A percentile compares a stretch with the other conserved stretches of the same genome.
Conservation (phyloP, 2,888 invertebrate genomes). For the Amblyjoppa fuscipennis region DNA sequence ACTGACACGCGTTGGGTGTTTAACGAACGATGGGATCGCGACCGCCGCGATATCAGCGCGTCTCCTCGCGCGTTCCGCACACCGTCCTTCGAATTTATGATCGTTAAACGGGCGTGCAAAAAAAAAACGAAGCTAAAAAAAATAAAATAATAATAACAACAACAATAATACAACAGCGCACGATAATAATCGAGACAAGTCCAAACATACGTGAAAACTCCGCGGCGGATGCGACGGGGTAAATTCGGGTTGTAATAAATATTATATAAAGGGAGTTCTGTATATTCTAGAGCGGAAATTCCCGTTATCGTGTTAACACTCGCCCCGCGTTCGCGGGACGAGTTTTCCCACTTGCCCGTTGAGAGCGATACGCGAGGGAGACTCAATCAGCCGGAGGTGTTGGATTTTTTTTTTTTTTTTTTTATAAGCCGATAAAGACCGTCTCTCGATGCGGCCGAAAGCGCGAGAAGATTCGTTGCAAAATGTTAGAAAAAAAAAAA, state of each 20-base stretch:
- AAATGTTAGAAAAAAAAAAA: neutral
- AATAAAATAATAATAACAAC: conserved; percentile 43
- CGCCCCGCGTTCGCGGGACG: conserved; percentile 17
- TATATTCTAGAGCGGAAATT: conserved; percentile 62
- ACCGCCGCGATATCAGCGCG: conserved; percentile 68
- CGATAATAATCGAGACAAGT: conserved; percentile 67
- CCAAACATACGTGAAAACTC: conserved; percentile 52
- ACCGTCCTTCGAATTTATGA: conserved; percentile 72
- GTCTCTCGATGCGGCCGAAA: neutral
- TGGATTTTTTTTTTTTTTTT: neutral
- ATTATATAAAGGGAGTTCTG: conserved; percentile 47
- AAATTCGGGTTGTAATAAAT: conserved; percentile 57
- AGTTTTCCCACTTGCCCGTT: conserved; percentile 34
- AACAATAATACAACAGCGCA: conserved; percentile 46
- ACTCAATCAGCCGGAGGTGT: neutral
- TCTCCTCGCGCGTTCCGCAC: conserved; percentile 54
- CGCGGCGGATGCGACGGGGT: conserved; percentile 26
- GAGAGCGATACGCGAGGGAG: conserved; percentile 28
- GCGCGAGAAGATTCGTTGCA: neutral
- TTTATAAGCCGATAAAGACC: neutral
- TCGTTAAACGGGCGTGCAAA: conserved; percentile 60
- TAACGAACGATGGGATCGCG: conserved; percentile 66
- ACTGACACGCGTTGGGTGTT: conserved; percentile 65
- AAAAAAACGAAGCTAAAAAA: conserved; percentile 46
- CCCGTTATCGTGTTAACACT: conserved; percentile 55